A percentile compares a stretch with the other conserved stretches of the same genome.
These are phyloP conservation scores for Semnopithecus entellus DNA, from an alignment of 2,113 vertebrate species.

Conservation along the genomic window DNA sequence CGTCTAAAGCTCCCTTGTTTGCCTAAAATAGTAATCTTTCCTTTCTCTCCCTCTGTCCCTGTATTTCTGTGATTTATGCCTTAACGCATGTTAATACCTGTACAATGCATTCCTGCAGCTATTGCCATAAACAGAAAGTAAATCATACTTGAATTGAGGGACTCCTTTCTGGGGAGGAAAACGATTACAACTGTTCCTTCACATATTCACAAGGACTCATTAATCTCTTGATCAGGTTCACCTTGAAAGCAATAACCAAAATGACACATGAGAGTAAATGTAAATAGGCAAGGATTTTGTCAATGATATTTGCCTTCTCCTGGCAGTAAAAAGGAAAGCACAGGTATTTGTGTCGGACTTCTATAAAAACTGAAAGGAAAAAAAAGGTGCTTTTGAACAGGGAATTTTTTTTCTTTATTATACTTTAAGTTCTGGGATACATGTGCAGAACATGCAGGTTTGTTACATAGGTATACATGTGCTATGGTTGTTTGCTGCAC, in stretches of 20 bases:
- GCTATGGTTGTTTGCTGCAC: neutral
- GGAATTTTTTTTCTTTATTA: neutral
- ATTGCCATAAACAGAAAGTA: neutral
- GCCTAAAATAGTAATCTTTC: slow-evolving; percentile 2
- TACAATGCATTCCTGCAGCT: neutral
- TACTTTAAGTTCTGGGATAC: too few relatives aligned
- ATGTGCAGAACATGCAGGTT: too few relatives aligned
- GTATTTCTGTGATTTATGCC: neutral
- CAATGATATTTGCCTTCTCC: neutral
- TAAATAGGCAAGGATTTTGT: neutral
- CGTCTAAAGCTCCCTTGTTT: neutral
- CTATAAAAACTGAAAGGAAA: neutral
- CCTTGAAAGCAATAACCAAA: neutral
- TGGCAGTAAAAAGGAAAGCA: neutral
- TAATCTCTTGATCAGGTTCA: neutral
- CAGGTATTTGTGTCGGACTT: neutral
- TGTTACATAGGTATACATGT: too few relatives aligned
- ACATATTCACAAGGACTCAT: neutral
- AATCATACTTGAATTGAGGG: neutral
- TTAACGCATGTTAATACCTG: neutral
- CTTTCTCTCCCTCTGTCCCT: neutral
- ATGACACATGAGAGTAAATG: neutral
- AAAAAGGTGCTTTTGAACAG: neutral
- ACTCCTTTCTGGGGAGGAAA: neutral
- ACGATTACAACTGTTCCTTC: neutral